Evolutionary conservation across 2,113 vertebrate genomes (phyloP).

Genomic region (Morone chrysops): DNA sequence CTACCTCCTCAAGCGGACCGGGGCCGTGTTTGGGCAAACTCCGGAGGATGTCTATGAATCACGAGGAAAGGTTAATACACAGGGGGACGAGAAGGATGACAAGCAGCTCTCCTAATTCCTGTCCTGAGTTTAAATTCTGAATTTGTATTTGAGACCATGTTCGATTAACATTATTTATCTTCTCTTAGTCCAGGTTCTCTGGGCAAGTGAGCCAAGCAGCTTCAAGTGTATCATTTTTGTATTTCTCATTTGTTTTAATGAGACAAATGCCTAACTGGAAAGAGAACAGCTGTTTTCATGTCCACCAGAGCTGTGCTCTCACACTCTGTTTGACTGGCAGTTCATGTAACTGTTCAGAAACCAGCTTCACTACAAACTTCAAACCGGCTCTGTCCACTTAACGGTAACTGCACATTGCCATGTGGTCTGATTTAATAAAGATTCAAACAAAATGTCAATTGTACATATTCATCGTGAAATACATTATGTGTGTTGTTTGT

Average conservation of each 20-base stretch:
- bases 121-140: not conserved
- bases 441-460: not conserved
- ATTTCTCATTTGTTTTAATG: constrained; percentile 18
- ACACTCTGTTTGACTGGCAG: not conserved
- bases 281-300: not conserved
- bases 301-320: constrained; percentile 20
- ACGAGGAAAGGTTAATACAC: constrained; percentile 24
- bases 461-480: not conserved
- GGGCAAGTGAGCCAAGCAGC: constrained; percentile 24
- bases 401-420: not conserved
- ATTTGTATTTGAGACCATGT: not conserved
- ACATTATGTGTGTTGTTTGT: not conserved
- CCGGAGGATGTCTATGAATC: constrained; percentile 81
- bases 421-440: constrained; percentile 56
- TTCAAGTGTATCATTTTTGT: not conserved
- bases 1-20: constrained; percentile 91
- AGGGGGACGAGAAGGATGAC: constrained; percentile 41
- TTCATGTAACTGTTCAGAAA: constrained; percentile 27
- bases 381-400: not conserved
- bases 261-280: not conserved
- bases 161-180: constrained; percentile 49
- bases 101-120: constrained; percentile 40
- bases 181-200: constrained; percentile 14
- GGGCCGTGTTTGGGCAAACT: constrained; percentile 75
- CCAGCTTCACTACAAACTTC: not conserved